A percentile compares a stretch with the other conserved stretches of the same genome.
Conservation (phyloP, 2,797 vertebrate species). For the Anas acuta region DNA sequence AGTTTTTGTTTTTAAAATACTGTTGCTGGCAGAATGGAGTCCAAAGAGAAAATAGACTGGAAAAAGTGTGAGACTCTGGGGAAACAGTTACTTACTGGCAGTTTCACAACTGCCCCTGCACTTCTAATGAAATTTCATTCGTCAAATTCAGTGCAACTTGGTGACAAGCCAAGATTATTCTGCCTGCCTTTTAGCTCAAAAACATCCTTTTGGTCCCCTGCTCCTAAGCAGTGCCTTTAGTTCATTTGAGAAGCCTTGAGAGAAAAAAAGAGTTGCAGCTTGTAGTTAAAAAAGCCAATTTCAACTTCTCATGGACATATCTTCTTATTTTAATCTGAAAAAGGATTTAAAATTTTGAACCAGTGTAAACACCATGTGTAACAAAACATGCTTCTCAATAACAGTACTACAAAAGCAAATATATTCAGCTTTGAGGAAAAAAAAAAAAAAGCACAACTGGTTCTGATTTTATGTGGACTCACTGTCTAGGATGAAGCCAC, state of each 20-base stretch:
- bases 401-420: conserved; percentile 10
- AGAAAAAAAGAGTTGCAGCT: not conserved
- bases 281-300: not conserved
- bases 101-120: not conserved
- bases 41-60: conserved; percentile 11
- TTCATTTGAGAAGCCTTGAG: not conserved
- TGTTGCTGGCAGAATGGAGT: conserved; percentile 18
- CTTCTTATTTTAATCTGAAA: conserved; percentile 19
- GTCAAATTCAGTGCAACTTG: conserved; percentile 29
- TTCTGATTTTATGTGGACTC: conserved; percentile 19
- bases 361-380: not conserved
- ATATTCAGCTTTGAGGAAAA: not conserved
- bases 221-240: conserved; percentile 1
- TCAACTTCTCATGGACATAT: not conserved
- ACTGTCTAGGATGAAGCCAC: conserved; percentile 35
- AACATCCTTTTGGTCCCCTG: conserved; percentile 36
- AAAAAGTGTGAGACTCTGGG: conserved; percentile 37
- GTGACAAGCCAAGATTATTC: conserved; percentile 52
- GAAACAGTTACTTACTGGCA: conserved; percentile 53
- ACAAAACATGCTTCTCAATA: not conserved
- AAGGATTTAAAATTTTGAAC: conserved; percentile 26
- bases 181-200: conserved; percentile 46
- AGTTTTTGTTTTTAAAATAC: conserved; percentile 38
- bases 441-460: not conserved
- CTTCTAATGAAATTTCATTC: conserved; percentile 67